Evolutionary conservation across 2,113 vertebrate species (phyloP), one percentile per base, ranked within the genome.

Genomic region (Etia nguti): DNA sequence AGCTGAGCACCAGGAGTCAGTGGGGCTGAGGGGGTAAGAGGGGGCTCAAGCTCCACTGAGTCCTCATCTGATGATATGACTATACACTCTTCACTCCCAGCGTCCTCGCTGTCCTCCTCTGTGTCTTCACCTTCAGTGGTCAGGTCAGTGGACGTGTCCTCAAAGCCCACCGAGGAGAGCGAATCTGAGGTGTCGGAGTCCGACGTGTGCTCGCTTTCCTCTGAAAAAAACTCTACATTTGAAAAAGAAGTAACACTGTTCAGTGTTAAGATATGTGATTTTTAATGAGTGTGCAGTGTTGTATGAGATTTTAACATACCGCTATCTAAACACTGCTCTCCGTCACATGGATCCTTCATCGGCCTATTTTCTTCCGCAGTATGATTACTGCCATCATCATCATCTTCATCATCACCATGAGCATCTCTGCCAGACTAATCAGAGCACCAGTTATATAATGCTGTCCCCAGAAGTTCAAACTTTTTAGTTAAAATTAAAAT

Each of bases 151-250:
- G 56, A 89, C 2, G 54, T 86, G 73, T 97, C 96, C 1, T 97
- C 97, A 0, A 94, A 96, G 48, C 97, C 96, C 3, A 95, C 95
- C 1, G 97, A 3, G 95, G 96, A 70, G 96, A 96, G 97, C 5
- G 88, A 94, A 24, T 91, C 91, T 1, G 90, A 90, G 4, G 90
- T 94, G 52, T 96, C 95, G 0, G 86, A 93, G 38, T 96, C 96
- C 70, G 97, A 97, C 8, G 84, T 91, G 55, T 8, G 87, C 12
- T 92, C 88, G 2, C 90, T 94, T 15, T 92, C 90, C 62, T 86
- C 94, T 68, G 92, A 92, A 52, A 38, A 79, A 16, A 2, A 55
- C 24, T 87, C 91, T 94, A 10, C 4, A 43, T n/a, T 22, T 38
- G n/a, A 60, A 79, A 75, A 83, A 48, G 5, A 85, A 65, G 79